phyloP scores from a whole-genome alignment of 2,797 vertebrate species.

The Dryobates pubescens region DNA sequence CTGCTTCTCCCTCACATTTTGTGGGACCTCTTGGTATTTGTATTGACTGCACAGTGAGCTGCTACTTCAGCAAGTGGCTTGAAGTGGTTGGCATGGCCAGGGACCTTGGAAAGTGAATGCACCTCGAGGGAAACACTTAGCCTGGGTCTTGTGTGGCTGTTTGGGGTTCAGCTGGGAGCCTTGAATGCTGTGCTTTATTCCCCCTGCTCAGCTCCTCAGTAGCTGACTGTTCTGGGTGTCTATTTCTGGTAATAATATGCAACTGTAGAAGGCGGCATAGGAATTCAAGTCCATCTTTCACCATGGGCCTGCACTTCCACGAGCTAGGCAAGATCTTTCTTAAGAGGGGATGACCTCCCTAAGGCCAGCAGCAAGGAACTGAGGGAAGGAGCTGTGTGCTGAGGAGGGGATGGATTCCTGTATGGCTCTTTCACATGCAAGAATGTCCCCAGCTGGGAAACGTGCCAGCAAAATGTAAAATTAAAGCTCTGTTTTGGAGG shows the following conservation, averaged over 20 bases:
- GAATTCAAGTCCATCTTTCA: neutral
- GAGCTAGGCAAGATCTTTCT: neutral
- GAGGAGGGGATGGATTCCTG: constrained; percentile 40
- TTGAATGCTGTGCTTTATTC: constrained; percentile 44
- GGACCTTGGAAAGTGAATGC: neutral
- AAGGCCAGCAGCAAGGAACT: neutral
- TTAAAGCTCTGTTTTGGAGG: constrained; percentile 62
- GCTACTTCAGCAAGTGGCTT: neutral
- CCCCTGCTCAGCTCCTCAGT: neutral
- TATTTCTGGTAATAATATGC: constrained; percentile 56
- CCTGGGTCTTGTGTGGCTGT: neutral
- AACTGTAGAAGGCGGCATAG: neutral
- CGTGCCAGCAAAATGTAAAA: constrained; percentile 58
- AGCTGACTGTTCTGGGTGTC: constrained; percentile 28
- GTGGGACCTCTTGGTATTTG: neutral
- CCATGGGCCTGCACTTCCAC: neutral
- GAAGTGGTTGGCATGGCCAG: neutral
- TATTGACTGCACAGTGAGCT: accelerated
- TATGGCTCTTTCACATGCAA: constrained; percentile 50
- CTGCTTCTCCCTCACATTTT: neutral
- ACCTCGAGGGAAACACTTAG: neutral
- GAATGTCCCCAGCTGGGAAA: constrained; percentile 64
- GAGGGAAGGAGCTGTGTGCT: constrained; percentile 20
- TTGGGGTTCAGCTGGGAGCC: neutral
- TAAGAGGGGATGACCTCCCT: constrained; percentile 32